Evolutionary conservation across 2,113 vertebrate genomes (phyloP).

Genomic region (Anarhynchus alexandrinus): DNA sequence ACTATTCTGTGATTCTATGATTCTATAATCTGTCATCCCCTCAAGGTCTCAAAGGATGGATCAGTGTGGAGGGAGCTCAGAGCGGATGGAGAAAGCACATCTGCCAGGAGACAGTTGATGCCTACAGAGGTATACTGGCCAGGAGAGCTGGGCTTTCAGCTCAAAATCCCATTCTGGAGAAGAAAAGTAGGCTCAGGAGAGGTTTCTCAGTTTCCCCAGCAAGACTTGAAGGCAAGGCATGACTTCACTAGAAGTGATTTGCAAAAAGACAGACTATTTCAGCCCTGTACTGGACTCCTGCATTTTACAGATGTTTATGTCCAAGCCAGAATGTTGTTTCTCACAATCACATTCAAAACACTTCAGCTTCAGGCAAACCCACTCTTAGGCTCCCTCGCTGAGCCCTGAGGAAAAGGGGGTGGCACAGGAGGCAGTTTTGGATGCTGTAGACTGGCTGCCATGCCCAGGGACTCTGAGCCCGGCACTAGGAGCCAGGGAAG

Average conservation of each 20-base stretch:
- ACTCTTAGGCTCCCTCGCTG: neutral
- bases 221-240: neutral
- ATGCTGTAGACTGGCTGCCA: neutral
- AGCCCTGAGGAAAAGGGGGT: neutral
- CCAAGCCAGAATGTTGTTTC: neutral
- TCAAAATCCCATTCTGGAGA: neutral
- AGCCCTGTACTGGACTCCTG: neutral
- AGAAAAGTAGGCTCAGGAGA: neutral
- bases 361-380: neutral
- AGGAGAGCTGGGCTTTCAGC: neutral
- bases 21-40: neutral
- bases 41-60: neutral
- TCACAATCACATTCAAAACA: neutral
- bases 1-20: neutral
- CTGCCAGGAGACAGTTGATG: neutral
- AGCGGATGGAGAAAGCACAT: neutral
- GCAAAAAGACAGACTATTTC: neutral
- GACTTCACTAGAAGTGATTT: neutral
- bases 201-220: neutral
- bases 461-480: no score
- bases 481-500: neutral
- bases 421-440: neutral
- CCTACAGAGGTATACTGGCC: neutral
- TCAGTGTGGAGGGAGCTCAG: neutral
- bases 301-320: neutral